phyloP scores from a whole-genome alignment of 2,113 vertebrate species.

The Odocoileus hemionus region DNA sequence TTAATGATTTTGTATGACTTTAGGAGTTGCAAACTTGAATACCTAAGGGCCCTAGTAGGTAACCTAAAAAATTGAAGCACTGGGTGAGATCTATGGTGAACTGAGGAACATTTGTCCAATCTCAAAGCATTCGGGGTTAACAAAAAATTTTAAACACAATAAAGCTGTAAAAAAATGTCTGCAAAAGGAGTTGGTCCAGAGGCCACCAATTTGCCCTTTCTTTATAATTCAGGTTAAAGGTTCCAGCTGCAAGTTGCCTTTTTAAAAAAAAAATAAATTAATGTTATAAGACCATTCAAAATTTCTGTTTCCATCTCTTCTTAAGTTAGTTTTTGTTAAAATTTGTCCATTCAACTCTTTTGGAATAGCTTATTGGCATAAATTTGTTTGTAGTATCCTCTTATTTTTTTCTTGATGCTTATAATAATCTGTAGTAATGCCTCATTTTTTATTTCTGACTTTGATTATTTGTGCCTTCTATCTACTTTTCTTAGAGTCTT shows the following conservation, averaged over 20 bases:
- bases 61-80: not conserved
- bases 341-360: not conserved
- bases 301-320: not conserved
- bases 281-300: not conserved
- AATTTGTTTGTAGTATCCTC: not conserved
- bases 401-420: not conserved
- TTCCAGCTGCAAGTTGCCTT: not conserved
- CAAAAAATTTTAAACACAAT: not conserved
- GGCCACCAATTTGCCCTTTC: not conserved
- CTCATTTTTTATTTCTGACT: not conserved
- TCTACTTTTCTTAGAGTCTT: not conserved
- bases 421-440: not conserved
- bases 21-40: not conserved
- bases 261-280: not conserved
- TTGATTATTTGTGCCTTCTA: not conserved
- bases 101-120: not conserved
- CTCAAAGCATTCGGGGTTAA: not conserved
- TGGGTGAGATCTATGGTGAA: not conserved
- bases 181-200: not conserved
- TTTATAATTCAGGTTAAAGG: not conserved
- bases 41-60: not conserved
- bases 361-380: not conserved
- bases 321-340: not conserved
- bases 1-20: slow-evolving; percentile 6
- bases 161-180: not conserved